These are phyloP conservation scores for Otus sunia DNA, from an alignment of 2,113 vertebrate genomes.

Conservation along the genomic window DNA sequence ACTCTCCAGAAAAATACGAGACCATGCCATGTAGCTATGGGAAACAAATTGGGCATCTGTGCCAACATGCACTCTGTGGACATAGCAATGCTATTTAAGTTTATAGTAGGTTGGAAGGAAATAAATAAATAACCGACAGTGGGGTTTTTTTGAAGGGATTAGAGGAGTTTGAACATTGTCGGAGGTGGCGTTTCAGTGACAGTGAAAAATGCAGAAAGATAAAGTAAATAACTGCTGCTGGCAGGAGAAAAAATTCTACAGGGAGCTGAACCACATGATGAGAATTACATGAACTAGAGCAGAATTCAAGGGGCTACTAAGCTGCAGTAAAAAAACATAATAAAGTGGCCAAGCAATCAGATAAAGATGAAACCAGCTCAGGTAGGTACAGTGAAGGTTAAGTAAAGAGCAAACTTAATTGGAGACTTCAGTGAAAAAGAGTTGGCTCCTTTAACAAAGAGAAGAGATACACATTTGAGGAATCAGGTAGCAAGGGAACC, in stretches of 20 bases:
- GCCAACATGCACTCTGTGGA: neutral
- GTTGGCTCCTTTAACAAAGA: neutral
- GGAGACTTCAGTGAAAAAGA: constrained; percentile 5
- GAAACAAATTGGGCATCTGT: neutral
- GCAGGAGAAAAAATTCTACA: constrained; percentile 19
- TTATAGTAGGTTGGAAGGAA: neutral
- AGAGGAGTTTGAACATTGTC: constrained; percentile 27
- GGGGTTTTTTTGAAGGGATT: constrained; percentile 4
- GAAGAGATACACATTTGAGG: neutral
- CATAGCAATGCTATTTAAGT: neutral
- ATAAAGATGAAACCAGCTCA: constrained; percentile 45
- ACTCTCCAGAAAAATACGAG: constrained; percentile 12
- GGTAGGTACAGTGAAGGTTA: constrained; percentile 40
- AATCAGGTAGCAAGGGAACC: neutral
- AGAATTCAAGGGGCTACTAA: constrained; percentile 47
- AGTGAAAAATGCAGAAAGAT: constrained; percentile 59
- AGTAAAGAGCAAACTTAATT: constrained; percentile 57
- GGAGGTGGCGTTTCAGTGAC: constrained; percentile 36
- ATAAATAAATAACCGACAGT: neutral
- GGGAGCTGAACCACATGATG: constrained; percentile 10
- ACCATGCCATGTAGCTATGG: neutral
- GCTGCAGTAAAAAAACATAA: constrained; percentile 34
- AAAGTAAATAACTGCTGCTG: constrained; percentile 53
- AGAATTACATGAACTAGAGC: constrained; percentile 56
- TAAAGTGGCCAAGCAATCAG: constrained; percentile 28